Conservation (phyloP, 2,888 invertebrate species). For the Trachelus troglodyta region DNA sequence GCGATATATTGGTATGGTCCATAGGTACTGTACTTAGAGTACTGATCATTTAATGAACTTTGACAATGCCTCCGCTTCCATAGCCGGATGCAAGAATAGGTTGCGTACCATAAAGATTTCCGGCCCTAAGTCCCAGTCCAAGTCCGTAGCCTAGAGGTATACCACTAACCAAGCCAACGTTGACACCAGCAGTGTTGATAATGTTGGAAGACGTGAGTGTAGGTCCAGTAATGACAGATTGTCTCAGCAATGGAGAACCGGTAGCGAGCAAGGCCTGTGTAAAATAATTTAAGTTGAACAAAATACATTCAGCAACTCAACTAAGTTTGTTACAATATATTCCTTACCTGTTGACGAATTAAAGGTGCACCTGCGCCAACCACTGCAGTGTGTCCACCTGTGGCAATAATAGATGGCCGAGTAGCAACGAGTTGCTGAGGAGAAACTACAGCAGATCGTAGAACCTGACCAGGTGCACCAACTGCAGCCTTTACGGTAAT, state of each 20-base stretch:
- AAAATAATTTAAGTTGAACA: background rate
- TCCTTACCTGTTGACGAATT: slow-evolving; percentile 34
- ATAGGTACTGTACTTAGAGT: background rate
- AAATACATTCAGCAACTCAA: background rate
- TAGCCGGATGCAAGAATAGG: slow-evolving; percentile 37
- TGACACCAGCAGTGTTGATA: slow-evolving; percentile 23
- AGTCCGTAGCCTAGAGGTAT: slow-evolving; percentile 32
- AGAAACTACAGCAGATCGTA: slow-evolving; percentile 24
- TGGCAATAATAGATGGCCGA: slow-evolving; percentile 35
- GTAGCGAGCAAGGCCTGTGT: slow-evolving; percentile 30
- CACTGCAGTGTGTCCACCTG: slow-evolving; percentile 25
- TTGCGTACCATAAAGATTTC: slow-evolving; percentile 40
- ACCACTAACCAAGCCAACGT: slow-evolving; percentile 26
- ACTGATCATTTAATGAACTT: slow-evolving; percentile 32
- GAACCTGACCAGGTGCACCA: slow-evolving; percentile 24
- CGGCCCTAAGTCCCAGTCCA: slow-evolving; percentile 41
- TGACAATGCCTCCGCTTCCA: slow-evolving; percentile 36
- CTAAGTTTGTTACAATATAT: background rate
- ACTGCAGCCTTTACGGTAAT: slow-evolving; percentile 41
- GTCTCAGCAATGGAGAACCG: slow-evolving; percentile 32
- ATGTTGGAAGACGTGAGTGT: slow-evolving; percentile 30
- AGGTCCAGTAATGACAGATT: slow-evolving; percentile 31
- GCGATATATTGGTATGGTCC: background rate
- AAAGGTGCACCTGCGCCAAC: slow-evolving; percentile 30
- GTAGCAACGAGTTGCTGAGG: slow-evolving; percentile 26